Conservation (phyloP, 2,888 invertebrate species). For the Thereva unica region DNA sequence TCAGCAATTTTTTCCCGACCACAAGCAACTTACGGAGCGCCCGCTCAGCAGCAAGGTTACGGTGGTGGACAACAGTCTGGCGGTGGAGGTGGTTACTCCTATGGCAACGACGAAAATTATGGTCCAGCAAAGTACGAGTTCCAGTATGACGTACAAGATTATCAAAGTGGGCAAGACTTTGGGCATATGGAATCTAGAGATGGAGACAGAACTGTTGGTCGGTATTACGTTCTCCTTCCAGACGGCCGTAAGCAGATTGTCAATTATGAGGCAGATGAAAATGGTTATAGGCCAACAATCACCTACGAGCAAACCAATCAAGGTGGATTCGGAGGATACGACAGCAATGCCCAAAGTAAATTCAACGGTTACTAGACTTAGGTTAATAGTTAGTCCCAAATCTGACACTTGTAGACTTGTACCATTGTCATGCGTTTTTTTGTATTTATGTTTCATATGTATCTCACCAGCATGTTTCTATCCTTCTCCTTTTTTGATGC, state of each 20-base stretch:
- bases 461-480: not conserved
- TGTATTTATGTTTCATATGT: conserved; percentile 17
- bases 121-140: conserved; percentile 72
- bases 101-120: conserved; percentile 56
- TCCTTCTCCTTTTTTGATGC: conserved; percentile 3
- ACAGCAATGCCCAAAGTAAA: conserved; percentile 49
- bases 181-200: conserved; percentile 69
- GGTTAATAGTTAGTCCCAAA: conserved; percentile 3
- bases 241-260: conserved; percentile 74
- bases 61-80: conserved; percentile 42
- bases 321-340: conserved; percentile 50
- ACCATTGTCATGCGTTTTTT: not conserved
- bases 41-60: conserved; percentile 45
- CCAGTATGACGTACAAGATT: conserved; percentile 70
- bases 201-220: conserved; percentile 66
- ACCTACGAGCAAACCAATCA: conserved; percentile 66
- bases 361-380: conserved; percentile 48
- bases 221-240: conserved; percentile 69
- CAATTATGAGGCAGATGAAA: conserved; percentile 70
- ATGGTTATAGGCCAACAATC: conserved; percentile 70
- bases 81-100: conserved; percentile 41
- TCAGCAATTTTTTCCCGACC: conserved; percentile 59
- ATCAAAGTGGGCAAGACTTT: conserved; percentile 67
- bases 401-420: not conserved
- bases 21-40: conserved; percentile 49